Conservation (phyloP, 2,113 vertebrate genomes). For the Pteronura brasiliensis region DNA sequence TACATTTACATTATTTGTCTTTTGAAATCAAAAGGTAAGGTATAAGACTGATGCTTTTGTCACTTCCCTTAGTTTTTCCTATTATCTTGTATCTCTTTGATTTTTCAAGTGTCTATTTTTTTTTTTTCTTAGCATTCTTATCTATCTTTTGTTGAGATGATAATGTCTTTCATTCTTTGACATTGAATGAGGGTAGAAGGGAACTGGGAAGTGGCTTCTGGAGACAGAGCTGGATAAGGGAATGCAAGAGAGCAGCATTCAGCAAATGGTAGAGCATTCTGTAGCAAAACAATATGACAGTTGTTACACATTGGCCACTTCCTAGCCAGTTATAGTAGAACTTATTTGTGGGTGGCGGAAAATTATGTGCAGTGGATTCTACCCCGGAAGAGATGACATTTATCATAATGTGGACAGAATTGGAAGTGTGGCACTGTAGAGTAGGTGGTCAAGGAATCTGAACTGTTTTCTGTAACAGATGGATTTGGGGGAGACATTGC, state of each 20-base stretch:
- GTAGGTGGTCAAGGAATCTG: neutral
- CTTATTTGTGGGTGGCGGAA: neutral
- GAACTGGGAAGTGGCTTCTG: neutral
- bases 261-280: neutral
- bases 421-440: neutral
- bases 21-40: neutral
- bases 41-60: neutral
- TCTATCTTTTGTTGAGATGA: neutral
- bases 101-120: neutral
- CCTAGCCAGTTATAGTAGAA: neutral
- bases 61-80: neutral
- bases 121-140: neutral
- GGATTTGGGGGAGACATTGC: neutral
- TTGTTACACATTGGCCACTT: neutral
- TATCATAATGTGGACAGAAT: neutral
- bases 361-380: neutral
- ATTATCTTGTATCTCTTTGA: neutral
- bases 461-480: slow-evolving; percentile 7
- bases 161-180: neutral
- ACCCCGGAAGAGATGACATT: neutral
- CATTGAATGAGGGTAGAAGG: neutral
- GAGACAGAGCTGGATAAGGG: neutral
- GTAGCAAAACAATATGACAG: neutral
- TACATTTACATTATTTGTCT: neutral
- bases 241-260: neutral